Evolutionary conservation across 1,140 invertebrate species (phyloP).

Genomic region (Arctopsyche grandis): DNA sequence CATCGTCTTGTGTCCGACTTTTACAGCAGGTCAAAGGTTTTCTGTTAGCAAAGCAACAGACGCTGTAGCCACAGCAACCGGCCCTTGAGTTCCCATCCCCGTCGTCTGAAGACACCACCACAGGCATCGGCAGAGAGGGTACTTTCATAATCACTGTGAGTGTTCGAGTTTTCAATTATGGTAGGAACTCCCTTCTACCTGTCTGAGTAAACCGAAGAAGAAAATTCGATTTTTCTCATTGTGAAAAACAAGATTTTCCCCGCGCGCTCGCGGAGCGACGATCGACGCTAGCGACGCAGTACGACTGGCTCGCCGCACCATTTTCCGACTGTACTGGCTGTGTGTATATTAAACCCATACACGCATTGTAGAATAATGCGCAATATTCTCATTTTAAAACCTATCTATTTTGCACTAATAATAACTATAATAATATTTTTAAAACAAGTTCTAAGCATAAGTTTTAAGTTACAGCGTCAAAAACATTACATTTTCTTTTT

Average conservation of each 20-base stretch:
- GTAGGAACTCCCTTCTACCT: not conserved
- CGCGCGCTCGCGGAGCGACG: no score
- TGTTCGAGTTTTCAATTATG: not conserved
- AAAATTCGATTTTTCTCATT: not conserved
- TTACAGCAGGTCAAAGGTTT: not conserved
- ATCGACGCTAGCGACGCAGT: not conserved
- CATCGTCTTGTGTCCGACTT: not conserved
- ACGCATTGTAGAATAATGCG: not conserved
- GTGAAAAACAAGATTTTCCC: not conserved
- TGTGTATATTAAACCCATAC: not conserved
- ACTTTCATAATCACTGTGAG: constrained; percentile 22
- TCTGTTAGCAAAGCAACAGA: constrained; percentile 41
- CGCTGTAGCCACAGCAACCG: constrained; percentile 42
- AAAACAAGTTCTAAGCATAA: no score
- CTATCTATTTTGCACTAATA: no score
- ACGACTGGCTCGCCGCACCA: not conserved
- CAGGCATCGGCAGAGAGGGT: constrained; percentile 17
- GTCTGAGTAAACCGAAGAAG: not conserved
- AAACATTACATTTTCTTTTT: no score
- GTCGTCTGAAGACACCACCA: constrained; percentile 1
- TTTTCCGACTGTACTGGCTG: not conserved
- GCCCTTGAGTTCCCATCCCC: not conserved
- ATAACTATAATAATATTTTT: no score
- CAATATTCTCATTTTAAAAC: no score
- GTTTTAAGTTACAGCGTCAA: no score